Evolutionary conservation across 2,113 vertebrate species (phyloP), one percentile per base, ranked within the genome.

Genomic region (Scytalopus superciliaris): DNA sequence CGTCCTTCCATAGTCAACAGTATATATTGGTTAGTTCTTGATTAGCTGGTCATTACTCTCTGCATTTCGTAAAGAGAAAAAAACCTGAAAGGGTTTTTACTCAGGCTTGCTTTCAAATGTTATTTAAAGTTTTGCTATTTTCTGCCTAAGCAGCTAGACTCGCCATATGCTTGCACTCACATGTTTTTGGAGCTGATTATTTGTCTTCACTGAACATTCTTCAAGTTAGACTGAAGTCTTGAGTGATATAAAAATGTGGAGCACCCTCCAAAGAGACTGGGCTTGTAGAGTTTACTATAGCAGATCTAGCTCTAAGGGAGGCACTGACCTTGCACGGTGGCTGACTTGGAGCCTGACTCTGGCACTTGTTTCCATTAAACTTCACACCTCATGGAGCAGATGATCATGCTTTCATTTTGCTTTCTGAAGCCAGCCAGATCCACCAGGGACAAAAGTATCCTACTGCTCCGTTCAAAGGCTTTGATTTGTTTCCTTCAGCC

Each of bases 291-390:
- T n/a, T 80, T 86, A 14, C 47, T 49, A 17, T 4, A 79, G 15
- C 35, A 87, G n/a, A 60, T 33, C 15, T 59, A 27, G 14, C 37
- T 62, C 21, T 60, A 72, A 79, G 30, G 17, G 5, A 89, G n/a
- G 37, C 39, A 62, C 17, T 5, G 2, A 21, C 5, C 7, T 21
- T 70, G 77, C 67, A 68, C 1, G 0, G 35, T 0, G 0, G 19
- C 14, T 1, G 3, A 3, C 15, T 75, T 60, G 64, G 31, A 70
- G 45, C 8, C 42, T 33, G 4, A 30, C 23, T 33, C 9, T 5
- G 7, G 49, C 30, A 35, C 9, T 11, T 70, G 3, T 0, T 63
- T 72, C 47, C 23, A 12, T 31, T 64, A 68, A 77, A 60, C 24
- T 45, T 86, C 68, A 73, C 3, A 9, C 33, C 55, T 49, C 44